phyloP scores from a whole-genome alignment of 2,888 invertebrate species.

The Chloromyia formosa region DNA sequence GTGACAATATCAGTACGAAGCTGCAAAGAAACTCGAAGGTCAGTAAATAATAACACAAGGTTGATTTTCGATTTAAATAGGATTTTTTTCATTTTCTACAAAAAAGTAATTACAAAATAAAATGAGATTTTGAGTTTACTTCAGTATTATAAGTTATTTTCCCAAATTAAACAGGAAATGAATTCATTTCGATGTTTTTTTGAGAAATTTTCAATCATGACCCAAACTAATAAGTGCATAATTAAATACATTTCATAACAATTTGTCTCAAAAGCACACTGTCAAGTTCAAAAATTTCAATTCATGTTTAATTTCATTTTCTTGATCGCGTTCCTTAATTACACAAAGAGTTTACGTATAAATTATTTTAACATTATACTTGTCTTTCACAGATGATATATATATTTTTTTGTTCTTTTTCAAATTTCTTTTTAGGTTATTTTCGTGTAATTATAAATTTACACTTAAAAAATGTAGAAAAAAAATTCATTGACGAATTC shows the following conservation, averaged over 20 bases:
- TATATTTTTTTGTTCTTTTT: neutral
- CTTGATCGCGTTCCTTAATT: neutral
- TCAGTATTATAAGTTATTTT: constrained; percentile 23
- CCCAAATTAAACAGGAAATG: constrained; percentile 31
- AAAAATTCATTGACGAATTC: neutral
- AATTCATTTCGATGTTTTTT: constrained; percentile 21
- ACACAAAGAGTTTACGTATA: constrained; percentile 5
- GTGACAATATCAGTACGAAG: too few species aligned
- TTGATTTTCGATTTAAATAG: constrained; percentile 27
- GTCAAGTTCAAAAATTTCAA: neutral
- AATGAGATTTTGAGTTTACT: constrained; percentile 37
- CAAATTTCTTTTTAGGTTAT: neutral
- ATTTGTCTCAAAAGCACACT: neutral
- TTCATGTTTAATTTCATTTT: constrained; percentile 33
- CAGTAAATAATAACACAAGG: constrained; percentile 1
- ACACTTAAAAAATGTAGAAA: neutral
- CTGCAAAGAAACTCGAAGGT: too few species aligned
- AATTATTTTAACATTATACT: constrained; percentile 31
- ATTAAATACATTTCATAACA: neutral
- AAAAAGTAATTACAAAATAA: constrained; percentile 38
- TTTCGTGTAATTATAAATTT: constrained; percentile 1
- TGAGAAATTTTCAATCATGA: neutral
- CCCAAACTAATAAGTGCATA: neutral
- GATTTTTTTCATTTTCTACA: constrained; percentile 41
- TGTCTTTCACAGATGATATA: constrained; percentile 20